Percentiles rank a stretch among this genome's conserved stretches.
Conservation (phyloP, 2,888 invertebrate species). For the Campoplex capitator region DNA sequence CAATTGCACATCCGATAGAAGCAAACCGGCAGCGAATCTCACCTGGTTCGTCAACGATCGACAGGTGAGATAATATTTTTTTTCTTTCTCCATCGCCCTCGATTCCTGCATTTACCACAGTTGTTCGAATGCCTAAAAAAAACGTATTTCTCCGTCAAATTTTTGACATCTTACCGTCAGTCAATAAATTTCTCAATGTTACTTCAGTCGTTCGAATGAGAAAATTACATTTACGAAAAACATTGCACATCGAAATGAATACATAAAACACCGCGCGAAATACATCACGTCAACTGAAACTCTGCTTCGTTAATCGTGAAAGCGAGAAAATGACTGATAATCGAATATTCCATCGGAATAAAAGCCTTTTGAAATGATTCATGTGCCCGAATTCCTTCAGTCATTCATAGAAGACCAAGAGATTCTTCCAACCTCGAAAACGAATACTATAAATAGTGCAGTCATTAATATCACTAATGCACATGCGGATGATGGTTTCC, state of each 20-base stretch:
- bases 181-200: not conserved
- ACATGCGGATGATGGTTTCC: not conserved
- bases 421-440: not conserved
- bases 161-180: not conserved
- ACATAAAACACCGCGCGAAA: not conserved
- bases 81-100: no score
- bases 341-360: not conserved
- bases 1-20: slow-evolving; percentile 81
- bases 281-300: not conserved
- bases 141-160: not conserved
- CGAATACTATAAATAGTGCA: not conserved
- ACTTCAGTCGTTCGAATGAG: not conserved
- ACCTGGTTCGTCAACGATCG: slow-evolving; percentile 83
- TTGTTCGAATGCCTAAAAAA: not conserved
- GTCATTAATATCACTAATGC: not conserved
- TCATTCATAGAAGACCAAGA: not conserved
- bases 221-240: not conserved
- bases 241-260: not conserved
- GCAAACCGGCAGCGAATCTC: slow-evolving; percentile 83
- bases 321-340: not conserved
- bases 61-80: slow-evolving; percentile 75
- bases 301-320: not conserved
- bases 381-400: not conserved
- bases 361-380: not conserved
- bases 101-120: not conserved